Conservation (phyloP, 2,888 invertebrate genomes). For the Mayetiola destructor region DNA sequence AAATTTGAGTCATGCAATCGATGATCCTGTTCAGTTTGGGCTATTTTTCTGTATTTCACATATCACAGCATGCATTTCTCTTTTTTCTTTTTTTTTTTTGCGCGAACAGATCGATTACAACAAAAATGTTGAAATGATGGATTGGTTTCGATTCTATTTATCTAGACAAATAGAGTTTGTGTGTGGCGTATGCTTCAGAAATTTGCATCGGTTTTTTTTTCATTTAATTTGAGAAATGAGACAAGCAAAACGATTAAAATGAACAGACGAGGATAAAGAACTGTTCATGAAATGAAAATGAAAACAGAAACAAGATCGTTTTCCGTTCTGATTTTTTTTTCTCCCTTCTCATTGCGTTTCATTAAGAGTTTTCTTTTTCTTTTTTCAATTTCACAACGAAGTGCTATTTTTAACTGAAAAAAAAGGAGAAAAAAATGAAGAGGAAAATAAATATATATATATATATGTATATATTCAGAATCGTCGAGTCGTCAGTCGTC, state of each 20-base stretch:
- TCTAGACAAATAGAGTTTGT: not conserved
- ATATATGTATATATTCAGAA: conserved; percentile 13
- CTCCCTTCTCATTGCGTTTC: not conserved
- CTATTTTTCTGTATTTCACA: not conserved
- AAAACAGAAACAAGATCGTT: conserved; percentile 7
- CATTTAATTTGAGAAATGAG: no score
- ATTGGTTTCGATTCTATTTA: not conserved
- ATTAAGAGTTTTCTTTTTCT: no score
- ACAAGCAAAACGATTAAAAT: not conserved
- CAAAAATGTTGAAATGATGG: conserved; percentile 9
- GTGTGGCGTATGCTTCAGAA: not conserved
- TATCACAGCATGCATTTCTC: conserved; percentile 1
- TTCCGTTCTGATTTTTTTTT: not conserved
- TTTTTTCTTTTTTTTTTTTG: not conserved
- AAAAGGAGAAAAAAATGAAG: no score
- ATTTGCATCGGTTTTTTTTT: not conserved
- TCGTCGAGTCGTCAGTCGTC: conserved; percentile 5
- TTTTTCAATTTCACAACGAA: no score
- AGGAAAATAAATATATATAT: no score
- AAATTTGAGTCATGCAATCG: not conserved
- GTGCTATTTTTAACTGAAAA: not conserved
- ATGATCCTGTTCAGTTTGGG: not conserved
- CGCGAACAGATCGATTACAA: no score
- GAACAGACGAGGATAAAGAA: not conserved
- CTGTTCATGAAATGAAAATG: not conserved